phyloP scores from a whole-genome alignment of 2,113 vertebrate genomes.

The Nothoprocta perdicaria region DNA sequence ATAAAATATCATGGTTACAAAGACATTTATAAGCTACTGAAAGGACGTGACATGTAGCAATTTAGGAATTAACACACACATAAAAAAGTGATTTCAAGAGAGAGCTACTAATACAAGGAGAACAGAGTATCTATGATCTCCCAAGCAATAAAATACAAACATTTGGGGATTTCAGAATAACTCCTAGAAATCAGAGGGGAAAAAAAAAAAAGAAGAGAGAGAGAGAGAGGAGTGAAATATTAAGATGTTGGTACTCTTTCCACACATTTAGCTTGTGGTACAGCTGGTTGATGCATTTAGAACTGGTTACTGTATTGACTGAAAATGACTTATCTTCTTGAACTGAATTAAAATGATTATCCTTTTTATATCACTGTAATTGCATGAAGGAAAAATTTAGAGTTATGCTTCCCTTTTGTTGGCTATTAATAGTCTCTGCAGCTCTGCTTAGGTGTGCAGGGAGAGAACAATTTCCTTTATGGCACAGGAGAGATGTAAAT shows the following conservation, averaged over 20 bases:
- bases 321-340: background rate
- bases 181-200: background rate
- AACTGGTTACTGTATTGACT: constrained; percentile 6
- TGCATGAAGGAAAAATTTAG: constrained; percentile 16
- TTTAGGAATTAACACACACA: constrained; percentile 62
- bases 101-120: constrained; percentile 15
- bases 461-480: constrained; percentile 25
- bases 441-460: background rate
- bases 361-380: constrained; percentile 5
- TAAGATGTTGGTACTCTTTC: background rate
- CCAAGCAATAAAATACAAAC: background rate
- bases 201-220: background rate
- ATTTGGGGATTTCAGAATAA: background rate
- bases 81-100: constrained; percentile 35
- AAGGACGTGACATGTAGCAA: constrained; percentile 61
- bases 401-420: constrained; percentile 32
- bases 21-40: constrained; percentile 60
- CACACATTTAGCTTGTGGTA: background rate
- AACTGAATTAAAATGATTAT: background rate
- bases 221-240: background rate
- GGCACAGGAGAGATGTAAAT: background rate
- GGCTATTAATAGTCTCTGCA: constrained; percentile 7
- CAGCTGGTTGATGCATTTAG: constrained; percentile 24
- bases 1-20: constrained; percentile 64
- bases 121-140: fast-evolving